A percentile compares a stretch with the other conserved stretches of the same genome.
These are phyloP conservation scores for Lithophane semibrunnea DNA, from an alignment of 2,888 invertebrate species.

Conservation along the genomic window DNA sequence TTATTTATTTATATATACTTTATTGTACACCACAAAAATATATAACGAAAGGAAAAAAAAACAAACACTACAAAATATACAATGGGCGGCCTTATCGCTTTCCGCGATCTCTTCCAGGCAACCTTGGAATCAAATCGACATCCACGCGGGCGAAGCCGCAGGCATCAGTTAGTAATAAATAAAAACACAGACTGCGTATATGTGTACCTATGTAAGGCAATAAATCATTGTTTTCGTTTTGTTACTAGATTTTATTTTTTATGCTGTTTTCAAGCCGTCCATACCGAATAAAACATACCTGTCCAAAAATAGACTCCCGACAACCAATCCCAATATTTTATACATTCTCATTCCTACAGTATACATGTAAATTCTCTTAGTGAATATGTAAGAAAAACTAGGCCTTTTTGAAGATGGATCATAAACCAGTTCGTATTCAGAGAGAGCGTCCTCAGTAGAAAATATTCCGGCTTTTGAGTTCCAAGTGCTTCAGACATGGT, in stretches of 20 bases:
- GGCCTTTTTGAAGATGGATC: slow-evolving; percentile 28
- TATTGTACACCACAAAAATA: no score
- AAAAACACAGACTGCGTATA: not conserved
- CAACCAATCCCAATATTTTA: slow-evolving; percentile 26
- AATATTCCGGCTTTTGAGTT: slow-evolving; percentile 52
- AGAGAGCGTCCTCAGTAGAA: slow-evolving; percentile 35
- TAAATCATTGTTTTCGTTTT: slow-evolving; percentile 7
- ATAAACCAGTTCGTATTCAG: slow-evolving; percentile 51
- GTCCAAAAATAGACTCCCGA: not conserved
- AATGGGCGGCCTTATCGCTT: no score
- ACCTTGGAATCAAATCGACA: no score
- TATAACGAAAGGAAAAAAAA: no score
- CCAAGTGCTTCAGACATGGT: slow-evolving; percentile 32
- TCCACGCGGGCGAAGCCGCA: no score
- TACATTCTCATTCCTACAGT: slow-evolving; percentile 13
- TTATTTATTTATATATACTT: no score
- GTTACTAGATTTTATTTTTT: not conserved
- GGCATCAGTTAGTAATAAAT: no score
- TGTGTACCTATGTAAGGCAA: not conserved
- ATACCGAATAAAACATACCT: not conserved
- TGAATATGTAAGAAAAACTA: slow-evolving; percentile 51
- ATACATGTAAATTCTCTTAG: slow-evolving; percentile 59
- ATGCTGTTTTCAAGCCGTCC: not conserved
- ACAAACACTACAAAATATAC: no score
- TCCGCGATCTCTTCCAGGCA: no score